phyloP scores from a whole-genome alignment of 2,888 invertebrate genomes.

The Drosophila nigritarsus region DNA sequence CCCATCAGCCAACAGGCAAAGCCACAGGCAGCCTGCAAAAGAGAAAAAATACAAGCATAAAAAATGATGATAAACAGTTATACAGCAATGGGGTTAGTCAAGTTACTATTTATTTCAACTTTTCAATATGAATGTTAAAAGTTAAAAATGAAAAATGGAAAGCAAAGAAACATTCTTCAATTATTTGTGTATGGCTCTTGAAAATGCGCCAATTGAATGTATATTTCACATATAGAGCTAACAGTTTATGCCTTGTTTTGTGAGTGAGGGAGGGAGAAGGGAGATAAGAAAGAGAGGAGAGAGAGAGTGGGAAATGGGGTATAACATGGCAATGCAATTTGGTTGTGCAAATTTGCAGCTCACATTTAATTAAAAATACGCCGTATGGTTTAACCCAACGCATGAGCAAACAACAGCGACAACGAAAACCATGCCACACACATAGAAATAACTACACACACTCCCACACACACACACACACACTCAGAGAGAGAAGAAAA shows the following conservation, averaged over 20 bases:
- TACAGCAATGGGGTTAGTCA: background rate
- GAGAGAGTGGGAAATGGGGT: conserved; percentile 1
- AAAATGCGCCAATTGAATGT: background rate
- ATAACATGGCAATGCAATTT: conserved; percentile 62
- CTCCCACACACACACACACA: conserved; percentile 5
- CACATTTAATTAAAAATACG: conserved; percentile 67
- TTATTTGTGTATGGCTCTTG: background rate
- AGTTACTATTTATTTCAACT: background rate
- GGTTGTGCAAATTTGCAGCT: conserved; percentile 59
- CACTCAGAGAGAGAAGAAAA: background rate
- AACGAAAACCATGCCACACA: conserved; percentile 24
- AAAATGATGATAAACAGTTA: background rate
- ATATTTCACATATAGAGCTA: background rate
- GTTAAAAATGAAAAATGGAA: background rate
- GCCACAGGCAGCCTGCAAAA: conserved; percentile 42
- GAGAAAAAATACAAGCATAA: background rate
- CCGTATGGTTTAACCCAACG: conserved; percentile 29
- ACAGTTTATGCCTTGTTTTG: background rate
- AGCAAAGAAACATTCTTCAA: background rate
- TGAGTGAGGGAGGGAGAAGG: background rate
- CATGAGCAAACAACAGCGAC: conserved; percentile 33
- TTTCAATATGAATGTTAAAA: background rate
- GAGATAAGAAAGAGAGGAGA: background rate
- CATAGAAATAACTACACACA: conserved; percentile 39
- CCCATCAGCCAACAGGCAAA: conserved; percentile 17